Evolutionary conservation across 2,113 vertebrate genomes (phyloP), one percentile per base, ranked within the genome.

Genomic region (Rhizomys pruinosus): DNA sequence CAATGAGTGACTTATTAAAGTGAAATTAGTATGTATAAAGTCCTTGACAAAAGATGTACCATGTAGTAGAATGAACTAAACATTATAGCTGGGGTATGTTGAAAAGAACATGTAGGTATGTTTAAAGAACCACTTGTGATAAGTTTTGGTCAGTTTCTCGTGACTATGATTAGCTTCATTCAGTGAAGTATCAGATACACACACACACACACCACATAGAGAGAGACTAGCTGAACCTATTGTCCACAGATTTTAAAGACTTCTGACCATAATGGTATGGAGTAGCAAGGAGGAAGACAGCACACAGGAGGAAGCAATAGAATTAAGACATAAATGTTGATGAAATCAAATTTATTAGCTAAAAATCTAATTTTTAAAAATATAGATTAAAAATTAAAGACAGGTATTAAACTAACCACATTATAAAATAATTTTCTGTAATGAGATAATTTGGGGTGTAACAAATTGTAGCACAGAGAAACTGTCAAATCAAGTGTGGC

Each of bases 361-460:
- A n/a, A n/a, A n/a, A n/a, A n/a, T n/a, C n/a, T n/a, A n/a, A n/a
- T n/a, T n/a, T n/a, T n/a, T n/a, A n/a, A 13, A 82, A 52, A 52
- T 52, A 52, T 52, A 52, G 47, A 11, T 52, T 8, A 66, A 76
- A 71, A 72, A 23, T 52, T 2, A 77, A 86, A 87, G 10, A 39
- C 12, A 90, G 29, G 27, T 72, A 90, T 39, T 27, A 87, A 84
- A 22, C 52, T 88, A 88, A 92, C 23, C 5, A 61, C 32, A 20
- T 71, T 69, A 74, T 77, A 86, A 87, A 52, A 22, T 81, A 52
- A 87, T 74, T 94, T 39, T 79, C 72, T 71, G 0, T 63, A 84
- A 92, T 32, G 37, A n/a, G 57, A 84, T 4, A n/a, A 61, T 4
- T 87, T 52, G 84, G 20, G n/a, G 74, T 57, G 47, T 68, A 29